These are phyloP conservation scores for Tricholauxania praeusta DNA, from an alignment of 2,888 invertebrate genomes.

Conservation along the genomic window DNA sequence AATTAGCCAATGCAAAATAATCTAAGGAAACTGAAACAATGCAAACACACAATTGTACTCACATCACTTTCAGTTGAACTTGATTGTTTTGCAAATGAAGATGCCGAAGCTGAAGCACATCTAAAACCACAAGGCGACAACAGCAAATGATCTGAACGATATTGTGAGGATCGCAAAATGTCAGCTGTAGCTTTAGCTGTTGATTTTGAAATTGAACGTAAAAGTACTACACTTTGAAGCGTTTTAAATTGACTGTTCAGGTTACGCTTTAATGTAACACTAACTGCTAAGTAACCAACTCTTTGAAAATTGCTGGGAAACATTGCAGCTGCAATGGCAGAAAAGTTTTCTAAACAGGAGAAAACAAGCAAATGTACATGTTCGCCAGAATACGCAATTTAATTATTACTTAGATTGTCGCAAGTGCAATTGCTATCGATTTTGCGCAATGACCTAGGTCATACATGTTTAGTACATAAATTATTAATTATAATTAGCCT, in stretches of 20 bases:
- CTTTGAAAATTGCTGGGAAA: constrained; percentile 48
- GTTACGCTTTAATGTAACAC: constrained; percentile 18
- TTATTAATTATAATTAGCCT: too few species aligned
- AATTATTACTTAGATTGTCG: too few species aligned
- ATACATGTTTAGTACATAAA: too few species aligned
- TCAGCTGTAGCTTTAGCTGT: constrained; percentile 22
- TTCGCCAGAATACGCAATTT: too few species aligned
- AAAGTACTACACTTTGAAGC: not conserved
- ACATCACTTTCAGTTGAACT: constrained; percentile 52
- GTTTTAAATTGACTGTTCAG: constrained; percentile 1
- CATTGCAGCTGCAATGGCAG: constrained; percentile 52
- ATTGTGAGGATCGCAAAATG: constrained; percentile 44
- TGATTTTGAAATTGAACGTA: constrained; percentile 15
- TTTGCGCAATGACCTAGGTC: too few species aligned
- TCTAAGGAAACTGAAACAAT: constrained; percentile 18
- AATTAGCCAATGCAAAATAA: not conserved
- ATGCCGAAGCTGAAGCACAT: constrained; percentile 23
- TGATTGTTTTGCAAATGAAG: constrained; percentile 29
- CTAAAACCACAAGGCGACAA: constrained; percentile 32
- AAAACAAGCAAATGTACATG: too few species aligned
- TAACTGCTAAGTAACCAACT: constrained; percentile 45
- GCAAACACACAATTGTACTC: constrained; percentile 52
- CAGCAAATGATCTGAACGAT: constrained; percentile 58
- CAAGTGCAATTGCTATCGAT: too few species aligned
- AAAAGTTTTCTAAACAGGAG: not conserved